These are phyloP conservation scores for Cotesia chilonis DNA, from an alignment of 1,140 invertebrate genomes.

Conservation along the genomic window DNA sequence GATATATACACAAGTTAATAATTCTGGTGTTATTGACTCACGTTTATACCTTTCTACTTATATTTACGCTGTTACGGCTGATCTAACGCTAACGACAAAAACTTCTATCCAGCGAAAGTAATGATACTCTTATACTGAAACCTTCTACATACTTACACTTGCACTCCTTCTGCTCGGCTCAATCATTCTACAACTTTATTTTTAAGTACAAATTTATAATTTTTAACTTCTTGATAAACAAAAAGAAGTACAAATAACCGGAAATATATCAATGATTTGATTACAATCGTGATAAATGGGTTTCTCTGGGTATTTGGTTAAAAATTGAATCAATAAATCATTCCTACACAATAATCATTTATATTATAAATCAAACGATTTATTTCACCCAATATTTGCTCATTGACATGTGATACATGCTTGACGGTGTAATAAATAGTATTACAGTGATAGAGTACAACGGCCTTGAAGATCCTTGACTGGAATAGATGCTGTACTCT, in stretches of 20 bases:
- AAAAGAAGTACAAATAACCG: no score
- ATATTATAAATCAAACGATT: no score
- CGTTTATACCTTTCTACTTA: slow-evolving; percentile 24
- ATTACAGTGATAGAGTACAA: not conserved
- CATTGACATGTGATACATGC: not conserved
- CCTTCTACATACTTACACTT: not conserved
- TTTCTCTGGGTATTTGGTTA: no score
- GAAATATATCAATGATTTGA: no score
- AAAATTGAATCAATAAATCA: no score
- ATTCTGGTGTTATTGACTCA: slow-evolving; percentile 24
- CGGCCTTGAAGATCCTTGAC: slow-evolving; percentile 37
- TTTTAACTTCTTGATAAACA: not conserved
- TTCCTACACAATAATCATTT: no score
- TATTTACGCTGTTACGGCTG: slow-evolving; percentile 22
- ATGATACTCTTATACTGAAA: not conserved
- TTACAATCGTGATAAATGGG: no score
- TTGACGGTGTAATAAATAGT: not conserved
- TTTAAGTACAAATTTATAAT: not conserved
- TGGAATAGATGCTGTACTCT: not conserved
- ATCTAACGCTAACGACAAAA: slow-evolving; percentile 24
- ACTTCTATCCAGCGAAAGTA: slow-evolving; percentile 17
- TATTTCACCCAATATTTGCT: not conserved
- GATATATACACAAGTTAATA: not conserved
- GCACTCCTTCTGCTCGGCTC: not conserved
- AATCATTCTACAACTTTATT: not conserved